These are phyloP conservation scores for Probosciger aterrimus DNA, from an alignment of 2,113 vertebrate species.

Conservation along the genomic window DNA sequence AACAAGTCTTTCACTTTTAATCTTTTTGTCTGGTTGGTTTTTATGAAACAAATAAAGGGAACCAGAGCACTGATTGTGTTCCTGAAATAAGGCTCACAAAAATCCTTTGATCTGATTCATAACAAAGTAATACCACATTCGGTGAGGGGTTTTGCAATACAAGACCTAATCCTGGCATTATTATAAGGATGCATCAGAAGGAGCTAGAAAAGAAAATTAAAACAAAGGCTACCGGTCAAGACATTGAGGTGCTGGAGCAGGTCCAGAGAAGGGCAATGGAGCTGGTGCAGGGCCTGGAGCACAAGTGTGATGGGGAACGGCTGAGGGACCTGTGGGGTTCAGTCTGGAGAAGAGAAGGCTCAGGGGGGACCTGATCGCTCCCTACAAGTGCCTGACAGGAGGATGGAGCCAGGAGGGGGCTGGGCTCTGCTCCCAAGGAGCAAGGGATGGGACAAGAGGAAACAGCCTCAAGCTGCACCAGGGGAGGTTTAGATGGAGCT, in stretches of 20 bases:
- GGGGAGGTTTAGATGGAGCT: rapidly evolving
- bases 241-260: neutral
- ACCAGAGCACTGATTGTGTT: neutral
- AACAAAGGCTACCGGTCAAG: neutral
- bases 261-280: neutral
- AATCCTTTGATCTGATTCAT: neutral
- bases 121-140: neutral
- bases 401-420: neutral
- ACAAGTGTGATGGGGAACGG: neutral
- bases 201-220: neutral
- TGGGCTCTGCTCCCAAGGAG: neutral
- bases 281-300: neutral
- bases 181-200: neutral
- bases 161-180: neutral
- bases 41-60: neutral
- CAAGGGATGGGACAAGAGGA: neutral
- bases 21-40: neutral
- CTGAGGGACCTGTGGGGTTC: neutral
- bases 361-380: neutral
- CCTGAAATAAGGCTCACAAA: neutral
- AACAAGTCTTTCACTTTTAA: neutral
- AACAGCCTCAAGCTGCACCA: rapidly evolving
- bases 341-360: neutral
- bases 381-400: neutral
- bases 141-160: neutral